Percentiles rank a stretch among this genome's conserved stretches.
Conservation (phyloP, 1,140 invertebrate genomes). For the Calosoma granatense region DNA sequence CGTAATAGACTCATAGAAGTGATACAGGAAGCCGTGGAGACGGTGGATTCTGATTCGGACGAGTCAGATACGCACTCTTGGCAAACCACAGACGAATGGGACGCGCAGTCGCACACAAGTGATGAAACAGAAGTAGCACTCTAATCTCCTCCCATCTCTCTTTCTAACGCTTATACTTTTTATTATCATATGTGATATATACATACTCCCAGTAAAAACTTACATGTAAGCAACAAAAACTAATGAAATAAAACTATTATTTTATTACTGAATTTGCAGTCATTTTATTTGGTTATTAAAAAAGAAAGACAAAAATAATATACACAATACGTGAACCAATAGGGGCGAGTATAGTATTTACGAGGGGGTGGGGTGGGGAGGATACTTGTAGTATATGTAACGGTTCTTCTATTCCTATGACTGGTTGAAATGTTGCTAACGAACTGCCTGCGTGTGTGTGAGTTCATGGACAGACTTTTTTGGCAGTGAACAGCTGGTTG, state of each 20-base stretch:
- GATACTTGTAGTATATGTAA: no score
- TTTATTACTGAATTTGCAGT: background rate
- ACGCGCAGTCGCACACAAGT: background rate
- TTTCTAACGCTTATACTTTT: background rate
- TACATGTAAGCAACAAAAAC: no score
- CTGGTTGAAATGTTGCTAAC: no score
- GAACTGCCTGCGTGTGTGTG: no score
- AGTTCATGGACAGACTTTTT: no score
- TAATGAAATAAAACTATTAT: background rate
- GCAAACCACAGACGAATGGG: slow-evolving; percentile 1
- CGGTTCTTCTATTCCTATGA: no score
- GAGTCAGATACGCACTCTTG: background rate
- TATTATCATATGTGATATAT: no score
- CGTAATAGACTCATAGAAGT: background rate
- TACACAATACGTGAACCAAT: no score
- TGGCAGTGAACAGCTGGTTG: no score
- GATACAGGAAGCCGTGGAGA: slow-evolving; percentile 1
- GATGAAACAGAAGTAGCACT: background rate
- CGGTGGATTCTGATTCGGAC: background rate
- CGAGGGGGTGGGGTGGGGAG: no score
- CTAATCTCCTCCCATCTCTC: background rate
- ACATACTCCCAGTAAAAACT: no score
- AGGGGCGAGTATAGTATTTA: no score
- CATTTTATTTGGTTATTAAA: background rate
- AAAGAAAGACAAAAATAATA: background rate